Evolutionary conservation across 2,113 vertebrate genomes (phyloP), one percentile per base, ranked within the genome.

Genomic region (Rhinoderma darwinii): DNA sequence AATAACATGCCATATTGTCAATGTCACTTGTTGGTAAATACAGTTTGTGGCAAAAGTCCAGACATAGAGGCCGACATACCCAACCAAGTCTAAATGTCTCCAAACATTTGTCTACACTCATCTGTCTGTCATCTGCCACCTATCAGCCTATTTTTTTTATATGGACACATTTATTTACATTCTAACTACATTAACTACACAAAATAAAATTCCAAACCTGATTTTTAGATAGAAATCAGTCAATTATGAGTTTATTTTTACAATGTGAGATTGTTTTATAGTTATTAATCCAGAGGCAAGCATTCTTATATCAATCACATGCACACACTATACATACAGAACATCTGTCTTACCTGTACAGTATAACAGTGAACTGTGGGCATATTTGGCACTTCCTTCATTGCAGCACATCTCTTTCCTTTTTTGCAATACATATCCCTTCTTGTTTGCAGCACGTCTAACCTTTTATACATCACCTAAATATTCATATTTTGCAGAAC

Each of bases 21-120:
- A 43, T 77, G 83, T 47, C 72, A 85, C 73, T 39, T 66, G 51
- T 76, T 74, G 51, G 50, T 54, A 85, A 77, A 77, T 63, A 63
- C 39, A 25, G 30, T 20, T 63, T 41, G 35, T 47, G 73, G 83
- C 73, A 77, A 37, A 30, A 2, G 22, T 35, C 83, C 56, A 77
- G 39, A 43, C 11, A 8, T 15, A 4, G 18, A 35, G 27, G 39
- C 83, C 39, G 47, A 44, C 37, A 84, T 32, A 61, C 54, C 73
- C 51, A 43, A 32, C 73, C 51, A 43, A 32, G 51, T 44, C 54
- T 75, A 1, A 75, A 84, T 61, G 70, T 77, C 54, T 37, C 73
- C n/a, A 47, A 18, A 35, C 59, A n/a, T 77, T 77, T 32, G 25
- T 61, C 83, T 37, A 84, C 39, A 76, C 72, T 20, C 54, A 17